Conservation (phyloP, 2,888 invertebrate species). For the Apotomis capreana region DNA sequence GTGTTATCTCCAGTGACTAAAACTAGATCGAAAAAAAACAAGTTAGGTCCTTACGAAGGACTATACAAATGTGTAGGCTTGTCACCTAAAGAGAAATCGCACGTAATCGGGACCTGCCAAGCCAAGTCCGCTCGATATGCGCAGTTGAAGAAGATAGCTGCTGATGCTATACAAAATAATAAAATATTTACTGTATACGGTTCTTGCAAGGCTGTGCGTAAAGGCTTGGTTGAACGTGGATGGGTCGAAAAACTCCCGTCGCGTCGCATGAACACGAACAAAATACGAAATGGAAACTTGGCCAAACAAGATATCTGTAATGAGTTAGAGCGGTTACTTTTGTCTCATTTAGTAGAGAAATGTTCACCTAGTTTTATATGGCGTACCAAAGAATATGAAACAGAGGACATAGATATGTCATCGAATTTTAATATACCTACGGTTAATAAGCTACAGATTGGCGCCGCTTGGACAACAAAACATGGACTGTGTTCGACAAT, state of each 20-base stretch:
- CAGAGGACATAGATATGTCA: conserved; percentile 57
- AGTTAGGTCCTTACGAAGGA: conserved; percentile 46
- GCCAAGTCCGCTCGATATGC: conserved; percentile 58
- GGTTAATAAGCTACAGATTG: conserved; percentile 68
- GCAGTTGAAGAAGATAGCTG: conserved; percentile 72
- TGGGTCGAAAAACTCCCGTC: conserved; percentile 88
- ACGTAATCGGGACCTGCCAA: conserved; percentile 67
- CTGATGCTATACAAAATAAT: conserved; percentile 73
- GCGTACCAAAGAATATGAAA: conserved; percentile 59
- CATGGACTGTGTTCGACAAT: conserved; percentile 81
- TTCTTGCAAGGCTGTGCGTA: conserved; percentile 76
- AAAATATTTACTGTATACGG: conserved; percentile 84
- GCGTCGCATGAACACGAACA: conserved; percentile 67
- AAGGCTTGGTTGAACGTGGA: conserved; percentile 84
- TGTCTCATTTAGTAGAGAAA: conserved; percentile 73
- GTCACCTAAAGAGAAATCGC: conserved; percentile 69
- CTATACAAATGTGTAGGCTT: conserved; percentile 55
- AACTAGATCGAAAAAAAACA: conserved; percentile 40
- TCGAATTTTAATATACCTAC: conserved; percentile 58
- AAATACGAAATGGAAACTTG: conserved; percentile 61
- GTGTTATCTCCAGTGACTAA: conserved; percentile 25
- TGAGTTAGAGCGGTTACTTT: conserved; percentile 69
- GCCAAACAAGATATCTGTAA: conserved; percentile 57
- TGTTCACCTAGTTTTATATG: conserved; percentile 70
- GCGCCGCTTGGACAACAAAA: conserved; percentile 74